These are phyloP conservation scores for Dreissena rostriformis DNA, from an alignment of 1,140 invertebrate species.

Conservation along the genomic window DNA sequence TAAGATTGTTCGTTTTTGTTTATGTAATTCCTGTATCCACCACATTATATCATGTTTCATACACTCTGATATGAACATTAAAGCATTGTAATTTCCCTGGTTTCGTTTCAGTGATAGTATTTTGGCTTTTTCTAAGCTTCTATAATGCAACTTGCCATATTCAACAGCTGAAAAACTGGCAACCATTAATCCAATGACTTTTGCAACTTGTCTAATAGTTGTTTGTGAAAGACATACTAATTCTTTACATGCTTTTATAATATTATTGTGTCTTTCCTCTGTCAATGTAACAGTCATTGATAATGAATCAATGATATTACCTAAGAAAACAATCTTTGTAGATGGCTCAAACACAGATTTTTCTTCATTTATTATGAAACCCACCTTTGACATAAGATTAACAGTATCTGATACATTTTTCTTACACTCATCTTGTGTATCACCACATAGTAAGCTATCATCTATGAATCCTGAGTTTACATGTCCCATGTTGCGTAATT, in stretches of 20 bases:
- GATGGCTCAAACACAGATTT: conserved; percentile 48
- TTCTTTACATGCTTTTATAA: conserved; percentile 17
- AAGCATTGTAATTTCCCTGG: conserved; percentile 40
- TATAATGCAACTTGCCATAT: conserved; percentile 47
- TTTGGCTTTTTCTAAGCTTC: conserved; percentile 43
- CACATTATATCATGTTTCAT: conserved; percentile 43
- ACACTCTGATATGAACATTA: conserved; percentile 5
- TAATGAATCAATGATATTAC: conserved; percentile 46
- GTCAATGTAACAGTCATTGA: conserved; percentile 48
- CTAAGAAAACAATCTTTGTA: conserved; percentile 26
- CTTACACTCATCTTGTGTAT: conserved; percentile 35
- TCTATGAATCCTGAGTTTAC: conserved; percentile 52
- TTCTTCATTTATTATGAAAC: conserved; percentile 53
- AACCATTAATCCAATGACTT: conserved; percentile 32
- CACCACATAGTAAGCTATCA: conserved; percentile 55
- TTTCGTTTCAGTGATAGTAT: neutral
- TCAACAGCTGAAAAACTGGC: conserved; percentile 34
- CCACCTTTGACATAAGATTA: conserved; percentile 30
- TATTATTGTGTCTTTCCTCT: conserved; percentile 6
- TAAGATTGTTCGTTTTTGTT: conserved; percentile 4
- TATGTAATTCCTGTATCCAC: conserved; percentile 48
- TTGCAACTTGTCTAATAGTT: conserved; percentile 23
- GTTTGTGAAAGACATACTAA: neutral
- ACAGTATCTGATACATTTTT: conserved; percentile 53
- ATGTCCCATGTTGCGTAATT: conserved; percentile 47